A percentile compares a stretch with the other conserved stretches of the same genome.
These are phyloP conservation scores for Platyscapa corneri DNA, from an alignment of 1,140 invertebrate genomes.

Conservation along the genomic window DNA sequence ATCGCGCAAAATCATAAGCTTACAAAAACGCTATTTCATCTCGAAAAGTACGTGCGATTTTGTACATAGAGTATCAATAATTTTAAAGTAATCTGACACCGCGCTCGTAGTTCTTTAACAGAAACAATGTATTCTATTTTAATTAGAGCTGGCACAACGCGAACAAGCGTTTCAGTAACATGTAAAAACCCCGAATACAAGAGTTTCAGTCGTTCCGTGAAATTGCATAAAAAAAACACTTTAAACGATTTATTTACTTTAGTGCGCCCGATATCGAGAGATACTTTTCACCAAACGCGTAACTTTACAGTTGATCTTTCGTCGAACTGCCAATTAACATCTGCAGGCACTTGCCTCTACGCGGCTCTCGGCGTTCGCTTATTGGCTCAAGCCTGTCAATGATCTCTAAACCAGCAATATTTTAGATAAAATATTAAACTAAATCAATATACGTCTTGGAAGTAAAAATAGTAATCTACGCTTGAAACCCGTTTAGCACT, in stretches of 20 bases:
- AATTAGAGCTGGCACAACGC: no score
- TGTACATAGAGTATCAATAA: background rate
- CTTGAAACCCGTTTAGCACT: no score
- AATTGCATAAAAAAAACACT: background rate
- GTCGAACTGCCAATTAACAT: background rate
- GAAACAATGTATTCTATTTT: no score
- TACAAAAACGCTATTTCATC: background rate
- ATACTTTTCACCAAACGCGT: background rate
- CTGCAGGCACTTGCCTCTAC: background rate
- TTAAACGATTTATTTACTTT: background rate
- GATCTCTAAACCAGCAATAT: background rate
- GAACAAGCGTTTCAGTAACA: no score
- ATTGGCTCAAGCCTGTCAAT: background rate
- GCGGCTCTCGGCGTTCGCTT: background rate
- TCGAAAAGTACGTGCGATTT: background rate
- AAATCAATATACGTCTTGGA: background rate
- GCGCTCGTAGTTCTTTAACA: no score
- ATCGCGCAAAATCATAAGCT: background rate
- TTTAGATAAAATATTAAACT: background rate
- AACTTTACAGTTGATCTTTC: background rate
- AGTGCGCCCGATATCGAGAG: background rate
- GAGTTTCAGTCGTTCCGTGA: background rate
- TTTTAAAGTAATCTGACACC: no score
- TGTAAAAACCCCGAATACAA: background rate
- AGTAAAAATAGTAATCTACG: no score